Evolutionary conservation across 2,113 vertebrate species (phyloP), one percentile per base, ranked within the genome.

Genomic region (Fulica atra): DNA sequence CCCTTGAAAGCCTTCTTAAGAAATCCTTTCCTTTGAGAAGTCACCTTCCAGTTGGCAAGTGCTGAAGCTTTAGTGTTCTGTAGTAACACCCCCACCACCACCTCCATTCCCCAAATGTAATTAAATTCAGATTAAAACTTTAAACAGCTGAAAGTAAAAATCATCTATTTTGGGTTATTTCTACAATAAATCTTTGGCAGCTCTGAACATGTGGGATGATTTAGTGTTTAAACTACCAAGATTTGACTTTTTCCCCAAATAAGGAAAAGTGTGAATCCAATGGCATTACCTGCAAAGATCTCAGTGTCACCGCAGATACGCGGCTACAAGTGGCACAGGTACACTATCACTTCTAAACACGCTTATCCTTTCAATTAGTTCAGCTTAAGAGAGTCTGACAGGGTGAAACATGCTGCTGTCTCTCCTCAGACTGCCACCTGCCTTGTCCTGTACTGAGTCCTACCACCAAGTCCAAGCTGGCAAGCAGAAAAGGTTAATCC

Each of bases 61-160:
- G 19, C 69, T 68, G 77, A 74, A 94, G 60, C 33, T 88, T 74
- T 50, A 63, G 35, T 53, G 35, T 86, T 93, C 91, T 84, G 3
- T 74, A 88, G 88, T 74, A 96, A 91, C 91, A 86, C 51, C 42
- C 48, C 66, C 73, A 51, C 68, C 72, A 87, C 87, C 95, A 51
- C 96, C 82, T 86, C 72, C 64, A 24, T 77, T 84, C 77, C 48
- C 72, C 12, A 89, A 59, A 9, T n/a, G 65, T 56, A 95, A 93
- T 95, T 92, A 86, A 92, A 93, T 93, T 96, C 77, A 65, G 72
- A 91, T 93, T 91, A 93, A 88, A 92, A 83, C 51, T 80, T 93
- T 81, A 84, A 93, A 78, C 61, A 78, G 80, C 40, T 92, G 86
- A 84, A 93, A 94, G 36, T 74, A 19, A 93, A 96, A 96, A 91